A percentile compares a stretch with the other conserved stretches of the same genome.
These are phyloP conservation scores for Ailurus styani DNA, from an alignment of 2,113 vertebrate species.

Conservation along the genomic window DNA sequence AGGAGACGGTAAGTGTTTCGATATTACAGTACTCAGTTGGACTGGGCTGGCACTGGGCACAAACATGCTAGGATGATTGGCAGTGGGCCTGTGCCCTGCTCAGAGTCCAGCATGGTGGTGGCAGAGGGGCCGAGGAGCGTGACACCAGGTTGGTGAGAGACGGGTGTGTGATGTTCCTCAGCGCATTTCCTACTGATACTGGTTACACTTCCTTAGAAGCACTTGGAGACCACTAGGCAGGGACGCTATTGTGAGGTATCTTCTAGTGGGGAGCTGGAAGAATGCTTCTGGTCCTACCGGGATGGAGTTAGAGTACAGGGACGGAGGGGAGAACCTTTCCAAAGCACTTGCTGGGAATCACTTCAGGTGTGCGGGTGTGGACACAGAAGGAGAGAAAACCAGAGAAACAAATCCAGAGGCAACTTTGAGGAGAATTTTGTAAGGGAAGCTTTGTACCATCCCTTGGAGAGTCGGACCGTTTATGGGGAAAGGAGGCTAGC, in stretches of 20 bases:
- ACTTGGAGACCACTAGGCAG: neutral
- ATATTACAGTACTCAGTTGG: neutral
- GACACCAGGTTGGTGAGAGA: neutral
- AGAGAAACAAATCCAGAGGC: neutral
- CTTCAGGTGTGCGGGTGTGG: neutral
- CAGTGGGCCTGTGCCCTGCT: neutral
- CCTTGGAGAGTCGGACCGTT: neutral
- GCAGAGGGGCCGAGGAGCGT: neutral
- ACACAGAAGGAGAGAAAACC: neutral
- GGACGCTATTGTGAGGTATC: neutral
- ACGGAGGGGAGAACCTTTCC: neutral
- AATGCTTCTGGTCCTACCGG: neutral
- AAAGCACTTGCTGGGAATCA: neutral
- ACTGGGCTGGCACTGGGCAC: neutral
- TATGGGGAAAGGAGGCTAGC: neutral
- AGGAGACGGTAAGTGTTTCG: neutral
- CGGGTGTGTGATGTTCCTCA: neutral
- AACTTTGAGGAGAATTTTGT: neutral
- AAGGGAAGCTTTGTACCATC: neutral
- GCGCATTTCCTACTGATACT: neutral
- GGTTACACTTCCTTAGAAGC: neutral
- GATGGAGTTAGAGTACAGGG: neutral
- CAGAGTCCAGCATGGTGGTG: neutral
- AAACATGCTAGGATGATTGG: neutral
- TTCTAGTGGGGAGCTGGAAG: neutral